Evolutionary conservation across 2,888 invertebrate genomes (phyloP), one percentile per base, ranked within the genome.

Genomic region (Lysandra bellargus): DNA sequence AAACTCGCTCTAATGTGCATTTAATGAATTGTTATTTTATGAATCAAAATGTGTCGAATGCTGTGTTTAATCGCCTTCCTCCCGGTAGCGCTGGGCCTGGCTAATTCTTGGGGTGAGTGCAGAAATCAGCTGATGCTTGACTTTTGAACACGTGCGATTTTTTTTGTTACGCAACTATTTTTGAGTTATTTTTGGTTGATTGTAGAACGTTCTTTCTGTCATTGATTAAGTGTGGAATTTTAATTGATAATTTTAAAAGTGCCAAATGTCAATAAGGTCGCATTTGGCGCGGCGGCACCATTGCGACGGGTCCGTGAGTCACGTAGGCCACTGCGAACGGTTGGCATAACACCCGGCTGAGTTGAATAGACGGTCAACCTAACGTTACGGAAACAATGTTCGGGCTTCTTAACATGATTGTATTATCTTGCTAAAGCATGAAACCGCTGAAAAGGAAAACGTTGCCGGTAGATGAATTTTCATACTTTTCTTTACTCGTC

Each of bases 281-380:
- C 89, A 92, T 90, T 90, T 93, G 90, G 92, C 95, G 86, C 90
- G 88, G 86, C 88, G 85, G 81, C 85, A 91, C 95, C 95, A 95
- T 94, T 91, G 90, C 90, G 84, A 86, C 88, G 89, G 88, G 87
- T 85, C 89, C 87, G 87, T 85, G 84, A 92, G 95, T 95, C 95
- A 95, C 95, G 95, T 95, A 95, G 92, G 94, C 95, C 92, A 93
- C 90, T 88, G 83, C 83, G 87, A 86, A 84, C 86, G 85, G 83
- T 79, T 82, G 80, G 81, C 81, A 80, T 82, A 83, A 84, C 90
- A 87, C 83, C 88, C 92, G 87, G 75, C 89, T 84, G 85, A 85
- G 84, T 92, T 85, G 84, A 85, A 84, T 83, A 9, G 84, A 78
- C 83, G 84, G 79, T 78, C 87, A 85, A 80, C 80, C 76, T 79